phyloP scores from a whole-genome alignment of 2,113 vertebrate species.

The Microcebus ravelobensis region DNA sequence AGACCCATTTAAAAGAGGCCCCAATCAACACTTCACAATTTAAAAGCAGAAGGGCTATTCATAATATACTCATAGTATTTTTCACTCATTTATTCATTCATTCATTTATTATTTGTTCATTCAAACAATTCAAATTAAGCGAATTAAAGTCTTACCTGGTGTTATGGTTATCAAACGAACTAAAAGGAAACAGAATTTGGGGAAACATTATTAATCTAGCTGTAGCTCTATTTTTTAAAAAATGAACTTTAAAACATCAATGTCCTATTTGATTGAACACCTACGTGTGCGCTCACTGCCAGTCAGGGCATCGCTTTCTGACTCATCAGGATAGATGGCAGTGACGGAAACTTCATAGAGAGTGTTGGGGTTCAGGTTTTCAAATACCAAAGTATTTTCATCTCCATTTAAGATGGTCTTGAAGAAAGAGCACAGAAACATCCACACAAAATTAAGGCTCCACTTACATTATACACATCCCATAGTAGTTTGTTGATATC shows the following conservation, averaged over 20 bases:
- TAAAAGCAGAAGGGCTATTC: not conserved
- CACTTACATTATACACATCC: not conserved
- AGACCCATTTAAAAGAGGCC: not conserved
- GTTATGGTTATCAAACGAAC: conserved; percentile 87
- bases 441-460: not conserved
- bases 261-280: conserved; percentile 68
- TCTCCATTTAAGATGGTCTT: conserved; percentile 93
- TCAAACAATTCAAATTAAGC: not conserved
- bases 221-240: conserved; percentile 19
- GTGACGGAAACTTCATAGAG: conserved; percentile 93
- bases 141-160: conserved; percentile 87
- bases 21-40: not conserved
- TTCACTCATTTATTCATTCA: not conserved
- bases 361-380: conserved; percentile 92
- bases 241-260: conserved; percentile 22
- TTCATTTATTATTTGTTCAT: not conserved
- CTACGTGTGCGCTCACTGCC: conserved; percentile 93
- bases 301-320: conserved; percentile 94
- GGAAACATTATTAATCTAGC: conserved; percentile 45
- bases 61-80: not conserved
- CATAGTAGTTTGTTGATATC: not conserved
- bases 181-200: conserved; percentile 84
- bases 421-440: conserved; percentile 31
- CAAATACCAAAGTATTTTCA: conserved; percentile 88
- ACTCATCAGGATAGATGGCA: conserved; percentile 97